Evolutionary conservation across 2,113 vertebrate genomes (phyloP).

Genomic region (Trochalopteron elliotii): DNA sequence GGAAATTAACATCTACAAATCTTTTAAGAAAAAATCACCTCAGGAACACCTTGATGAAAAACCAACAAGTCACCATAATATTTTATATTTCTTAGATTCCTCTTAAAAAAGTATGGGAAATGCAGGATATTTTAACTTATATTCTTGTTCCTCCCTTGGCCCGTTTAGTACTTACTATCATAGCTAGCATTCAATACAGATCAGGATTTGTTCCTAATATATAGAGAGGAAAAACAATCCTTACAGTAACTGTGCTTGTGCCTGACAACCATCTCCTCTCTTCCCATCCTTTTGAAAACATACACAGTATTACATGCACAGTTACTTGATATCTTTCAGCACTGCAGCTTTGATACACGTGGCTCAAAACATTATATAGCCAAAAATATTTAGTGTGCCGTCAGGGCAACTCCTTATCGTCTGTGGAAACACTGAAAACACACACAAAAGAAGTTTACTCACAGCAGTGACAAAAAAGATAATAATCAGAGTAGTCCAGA

Average conservation of each 20-base stretch:
- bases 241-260: neutral
- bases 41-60: neutral
- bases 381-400: neutral
- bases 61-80: neutral
- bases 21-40: neutral
- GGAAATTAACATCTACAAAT: neutral
- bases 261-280: neutral
- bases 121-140: neutral
- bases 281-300: neutral
- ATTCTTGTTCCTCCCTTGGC: neutral
- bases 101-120: neutral
- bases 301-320: neutral
- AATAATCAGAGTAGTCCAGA: slow-evolving; percentile 77
- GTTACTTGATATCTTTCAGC: neutral
- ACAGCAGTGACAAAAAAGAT: slow-evolving; percentile 80
- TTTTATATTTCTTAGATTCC: neutral
- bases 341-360: neutral
- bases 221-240: neutral
- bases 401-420: neutral
- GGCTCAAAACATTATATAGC: neutral
- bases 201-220: neutral
- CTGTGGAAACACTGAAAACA: neutral
- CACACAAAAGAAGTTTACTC: slow-evolving; percentile 62
- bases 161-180: neutral
- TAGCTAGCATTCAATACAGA: neutral